Evolutionary conservation across 1,140 invertebrate species (phyloP).

Genomic region (Hydropsyche tenuis): DNA sequence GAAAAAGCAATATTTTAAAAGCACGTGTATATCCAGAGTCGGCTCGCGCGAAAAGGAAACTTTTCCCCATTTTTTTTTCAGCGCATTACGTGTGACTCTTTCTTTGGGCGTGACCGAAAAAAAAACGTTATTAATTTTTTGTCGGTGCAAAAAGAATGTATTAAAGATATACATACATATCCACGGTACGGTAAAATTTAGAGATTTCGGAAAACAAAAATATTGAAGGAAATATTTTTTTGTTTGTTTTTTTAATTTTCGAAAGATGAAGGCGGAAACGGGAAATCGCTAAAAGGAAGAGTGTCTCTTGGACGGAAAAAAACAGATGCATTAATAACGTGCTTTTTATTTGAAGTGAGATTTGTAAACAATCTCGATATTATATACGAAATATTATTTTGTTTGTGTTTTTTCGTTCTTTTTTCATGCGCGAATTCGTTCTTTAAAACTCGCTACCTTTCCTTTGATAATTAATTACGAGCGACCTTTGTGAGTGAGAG

Average conservation of each 20-base stretch:
- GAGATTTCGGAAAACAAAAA: too few species aligned
- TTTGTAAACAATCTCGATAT: slow-evolving; percentile 3
- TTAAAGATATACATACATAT: too few species aligned
- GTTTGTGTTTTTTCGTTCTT: background rate
- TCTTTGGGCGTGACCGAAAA: too few species aligned
- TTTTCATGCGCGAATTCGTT: background rate
- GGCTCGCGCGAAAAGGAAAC: background rate
- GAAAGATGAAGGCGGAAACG: too few species aligned
- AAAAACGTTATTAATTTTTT: too few species aligned
- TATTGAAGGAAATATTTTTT: too few species aligned
- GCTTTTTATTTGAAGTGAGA: slow-evolving; percentile 8
- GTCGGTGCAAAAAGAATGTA: too few species aligned
- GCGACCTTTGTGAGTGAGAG: slow-evolving; percentile 1
- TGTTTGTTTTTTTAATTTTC: too few species aligned
- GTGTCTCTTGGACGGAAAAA: background rate
- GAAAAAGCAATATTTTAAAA: slow-evolving; percentile 13
- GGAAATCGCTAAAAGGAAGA: background rate
- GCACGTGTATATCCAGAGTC: background rate
- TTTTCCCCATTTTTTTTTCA: too few species aligned
- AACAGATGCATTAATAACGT: slow-evolving; percentile 15
- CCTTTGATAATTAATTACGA: slow-evolving; percentile 16
- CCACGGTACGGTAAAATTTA: too few species aligned
- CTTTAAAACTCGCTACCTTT: background rate
- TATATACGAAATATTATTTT: slow-evolving; percentile 5
- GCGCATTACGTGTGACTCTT: too few species aligned